Conservation (phyloP, 2,113 vertebrate genomes). For the Apus apus region DNA sequence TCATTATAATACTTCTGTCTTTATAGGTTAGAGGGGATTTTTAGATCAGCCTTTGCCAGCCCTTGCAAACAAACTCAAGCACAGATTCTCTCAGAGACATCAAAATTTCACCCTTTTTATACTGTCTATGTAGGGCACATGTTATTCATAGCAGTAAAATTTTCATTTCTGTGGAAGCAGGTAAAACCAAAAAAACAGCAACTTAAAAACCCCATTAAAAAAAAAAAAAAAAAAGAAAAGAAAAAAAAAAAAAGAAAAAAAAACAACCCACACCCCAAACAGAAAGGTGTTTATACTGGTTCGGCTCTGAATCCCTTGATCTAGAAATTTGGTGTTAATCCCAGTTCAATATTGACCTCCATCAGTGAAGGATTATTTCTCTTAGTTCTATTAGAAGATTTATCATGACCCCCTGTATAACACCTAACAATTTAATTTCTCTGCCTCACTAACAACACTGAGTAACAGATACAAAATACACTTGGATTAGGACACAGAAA, state of each 20-base stretch:
- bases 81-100: not conserved
- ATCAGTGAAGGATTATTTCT: not conserved
- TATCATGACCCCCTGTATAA: not conserved
- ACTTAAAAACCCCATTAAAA: accelerated
- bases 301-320: not conserved
- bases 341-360: not conserved
- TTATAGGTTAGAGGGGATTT: not conserved
- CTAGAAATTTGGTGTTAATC: not conserved
- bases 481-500: not conserved
- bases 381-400: not conserved
- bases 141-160: not conserved
- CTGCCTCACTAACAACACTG: not conserved
- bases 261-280: not conserved
- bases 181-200: not conserved
- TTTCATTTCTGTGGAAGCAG: not conserved
- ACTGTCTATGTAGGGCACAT: not conserved
- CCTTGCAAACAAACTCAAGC: not conserved
- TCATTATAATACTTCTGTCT: not conserved
- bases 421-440: not conserved
- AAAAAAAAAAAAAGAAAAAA: too few species aligned
- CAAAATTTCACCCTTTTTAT: not conserved
- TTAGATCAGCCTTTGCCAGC: not conserved
- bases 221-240: too few species aligned
- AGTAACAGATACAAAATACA: not conserved
- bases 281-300: not conserved